Percentiles rank a stretch among this genome's conserved stretches.
Conservation (phyloP, 1,140 invertebrate species). For the Leptopilina clavipes region DNA sequence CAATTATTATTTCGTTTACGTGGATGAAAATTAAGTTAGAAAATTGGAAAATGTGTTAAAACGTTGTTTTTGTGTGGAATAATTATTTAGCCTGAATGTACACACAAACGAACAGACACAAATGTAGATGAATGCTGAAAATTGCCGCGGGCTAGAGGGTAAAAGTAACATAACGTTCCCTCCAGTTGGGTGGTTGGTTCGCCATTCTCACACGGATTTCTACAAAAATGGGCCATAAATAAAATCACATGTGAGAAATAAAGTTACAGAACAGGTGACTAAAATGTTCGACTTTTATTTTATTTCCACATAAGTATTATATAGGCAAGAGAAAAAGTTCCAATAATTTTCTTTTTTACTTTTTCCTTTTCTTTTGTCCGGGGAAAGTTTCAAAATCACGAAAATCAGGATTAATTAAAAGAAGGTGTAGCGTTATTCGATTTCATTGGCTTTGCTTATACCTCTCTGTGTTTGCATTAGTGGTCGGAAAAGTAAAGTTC, state of each 20-base stretch:
- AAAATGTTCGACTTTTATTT: background rate
- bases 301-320: background rate
- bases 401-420: conserved; percentile 1
- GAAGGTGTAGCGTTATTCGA: background rate
- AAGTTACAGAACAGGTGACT: background rate
- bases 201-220: conserved; percentile 3
- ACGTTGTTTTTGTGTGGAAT: background rate
- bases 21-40: background rate
- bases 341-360: background rate
- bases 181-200: background rate
- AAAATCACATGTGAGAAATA: conserved; percentile 12
- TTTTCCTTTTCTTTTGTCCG: background rate
- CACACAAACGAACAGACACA: background rate
- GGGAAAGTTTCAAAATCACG: background rate
- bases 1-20: background rate
- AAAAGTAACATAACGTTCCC: background rate
- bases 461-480: too few species aligned
- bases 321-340: background rate
- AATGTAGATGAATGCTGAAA: background rate
- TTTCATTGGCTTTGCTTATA: background rate
- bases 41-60: background rate
- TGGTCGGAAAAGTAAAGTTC: conserved; percentile 18
- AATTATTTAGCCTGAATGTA: background rate
- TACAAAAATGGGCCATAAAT: conserved; percentile 21
- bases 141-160: conserved; percentile 8